A percentile compares a stretch with the other conserved stretches of the same genome.
Evolutionary conservation across 2,797 vertebrate genomes (phyloP).

Genomic region (Ctenochaetus hawaiiensis): DNA sequence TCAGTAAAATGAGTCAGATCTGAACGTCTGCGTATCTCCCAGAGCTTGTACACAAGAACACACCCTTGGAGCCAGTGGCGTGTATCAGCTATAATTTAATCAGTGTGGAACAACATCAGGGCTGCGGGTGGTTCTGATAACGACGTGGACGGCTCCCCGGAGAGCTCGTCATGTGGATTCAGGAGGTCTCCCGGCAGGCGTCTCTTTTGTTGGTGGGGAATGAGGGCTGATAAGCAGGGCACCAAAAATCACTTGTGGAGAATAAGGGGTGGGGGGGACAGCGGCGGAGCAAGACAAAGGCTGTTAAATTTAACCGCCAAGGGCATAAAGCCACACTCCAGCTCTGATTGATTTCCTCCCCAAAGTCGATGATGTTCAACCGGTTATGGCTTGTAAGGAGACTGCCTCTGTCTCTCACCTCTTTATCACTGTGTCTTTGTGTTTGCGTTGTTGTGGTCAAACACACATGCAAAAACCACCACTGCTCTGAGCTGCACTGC

Average conservation of each 20-base stretch:
- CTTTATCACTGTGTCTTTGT: slow-evolving; percentile 42
- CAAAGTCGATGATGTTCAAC: slow-evolving; percentile 68
- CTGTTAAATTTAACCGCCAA: slow-evolving; percentile 70
- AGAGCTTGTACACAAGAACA: slow-evolving; percentile 20
- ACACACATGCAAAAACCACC: slow-evolving; percentile 6
- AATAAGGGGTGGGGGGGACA: slow-evolving; percentile 32
- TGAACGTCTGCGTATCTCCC: slow-evolving; percentile 32
- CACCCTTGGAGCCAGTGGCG: slow-evolving; percentile 34
- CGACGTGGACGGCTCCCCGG: slow-evolving; percentile 59
- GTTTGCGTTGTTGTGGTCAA: slow-evolving; percentile 12
- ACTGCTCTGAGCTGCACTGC: not conserved
- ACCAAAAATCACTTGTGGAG: slow-evolving; percentile 64
- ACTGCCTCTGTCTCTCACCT: slow-evolving; percentile 33
- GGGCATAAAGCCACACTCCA: slow-evolving; percentile 62
- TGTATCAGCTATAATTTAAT: slow-evolving; percentile 80
- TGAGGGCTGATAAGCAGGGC: slow-evolving; percentile 77
- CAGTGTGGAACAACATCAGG: slow-evolving; percentile 61
- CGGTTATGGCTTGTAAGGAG: slow-evolving; percentile 48
- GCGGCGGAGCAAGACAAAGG: slow-evolving; percentile 65
- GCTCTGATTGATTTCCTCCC: slow-evolving; percentile 78
- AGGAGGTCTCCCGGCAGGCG: slow-evolving; percentile 63
- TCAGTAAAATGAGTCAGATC: slow-evolving; percentile 43
- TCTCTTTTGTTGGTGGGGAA: slow-evolving; percentile 73
- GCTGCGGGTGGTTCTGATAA: slow-evolving; percentile 68
- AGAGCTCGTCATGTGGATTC: slow-evolving; percentile 66